These are phyloP conservation scores for Siniperca knerii DNA, from an alignment of 2,113 vertebrate genomes.

Conservation along the genomic window DNA sequence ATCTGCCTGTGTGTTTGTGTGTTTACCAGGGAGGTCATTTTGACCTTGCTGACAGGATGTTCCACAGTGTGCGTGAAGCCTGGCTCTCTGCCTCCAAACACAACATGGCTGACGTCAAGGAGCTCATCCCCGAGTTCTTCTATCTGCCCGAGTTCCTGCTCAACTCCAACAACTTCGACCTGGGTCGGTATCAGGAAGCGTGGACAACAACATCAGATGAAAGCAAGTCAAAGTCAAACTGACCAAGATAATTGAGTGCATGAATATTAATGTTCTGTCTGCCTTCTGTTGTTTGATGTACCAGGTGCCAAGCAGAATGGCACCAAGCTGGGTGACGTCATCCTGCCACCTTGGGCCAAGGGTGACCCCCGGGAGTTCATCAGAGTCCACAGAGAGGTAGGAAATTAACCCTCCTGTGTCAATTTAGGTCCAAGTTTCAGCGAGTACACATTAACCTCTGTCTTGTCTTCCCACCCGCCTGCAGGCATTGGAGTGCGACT, in stretches of 20 bases:
- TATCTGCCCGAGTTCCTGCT: conserved; percentile 97
- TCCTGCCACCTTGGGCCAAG: conserved; percentile 97
- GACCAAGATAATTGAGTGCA: background rate
- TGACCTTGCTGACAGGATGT: conserved; percentile 98
- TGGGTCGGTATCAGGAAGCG: conserved; percentile 84
- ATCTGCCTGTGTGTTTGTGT: conserved; percentile 5
- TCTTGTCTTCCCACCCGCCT: background rate
- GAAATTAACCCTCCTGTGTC: rapidly evolving
- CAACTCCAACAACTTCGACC: conserved; percentile 98
- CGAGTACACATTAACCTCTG: background rate
- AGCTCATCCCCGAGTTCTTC: conserved; percentile 99
- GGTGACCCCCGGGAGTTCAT: conserved; percentile 99
- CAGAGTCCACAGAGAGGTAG: conserved; percentile 96
- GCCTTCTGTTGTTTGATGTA: background rate
- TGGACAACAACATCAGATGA: no score
- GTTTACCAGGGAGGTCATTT: conserved; percentile 93
- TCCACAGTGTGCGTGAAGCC: conserved; percentile 96
- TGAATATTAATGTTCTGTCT: background rate
- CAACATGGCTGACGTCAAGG: conserved; percentile 99
- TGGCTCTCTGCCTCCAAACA: conserved; percentile 98
- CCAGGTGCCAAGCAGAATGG: conserved; percentile 97
- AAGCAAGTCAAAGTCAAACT: background rate
- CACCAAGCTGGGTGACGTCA: conserved; percentile 94
- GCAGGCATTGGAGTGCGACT: conserved; percentile 98
- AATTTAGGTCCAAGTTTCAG: rapidly evolving